Percentiles rank a stretch among this genome's conserved stretches.
Conservation (phyloP, 2,888 invertebrate species). For the Nyleta sp. region DNA sequence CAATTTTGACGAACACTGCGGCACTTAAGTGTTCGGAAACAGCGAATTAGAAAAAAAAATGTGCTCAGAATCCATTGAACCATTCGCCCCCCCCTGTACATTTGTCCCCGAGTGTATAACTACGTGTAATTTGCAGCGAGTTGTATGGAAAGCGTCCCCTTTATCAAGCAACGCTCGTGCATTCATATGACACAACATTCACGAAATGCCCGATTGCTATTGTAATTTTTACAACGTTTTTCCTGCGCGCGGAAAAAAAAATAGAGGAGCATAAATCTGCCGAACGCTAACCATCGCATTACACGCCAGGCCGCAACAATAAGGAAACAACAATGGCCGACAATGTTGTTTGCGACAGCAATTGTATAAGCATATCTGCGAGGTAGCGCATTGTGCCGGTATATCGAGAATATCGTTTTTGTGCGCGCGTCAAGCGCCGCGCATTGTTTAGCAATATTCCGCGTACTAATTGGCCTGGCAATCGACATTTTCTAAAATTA, state of each 20-base stretch:
- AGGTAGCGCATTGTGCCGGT: too few species aligned
- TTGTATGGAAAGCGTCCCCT: slow-evolving; percentile 17
- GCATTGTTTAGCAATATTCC: slow-evolving; percentile 78
- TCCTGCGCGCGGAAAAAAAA: slow-evolving; percentile 1
- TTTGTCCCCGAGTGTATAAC: slow-evolving; percentile 42
- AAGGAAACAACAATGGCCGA: slow-evolving; percentile 51
- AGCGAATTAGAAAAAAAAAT: too few species aligned
- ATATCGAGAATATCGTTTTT: slow-evolving; percentile 40
- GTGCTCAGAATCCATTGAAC: too few species aligned
- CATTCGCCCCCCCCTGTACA: neutral
- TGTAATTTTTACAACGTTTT: slow-evolving; percentile 41
- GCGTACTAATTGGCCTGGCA: slow-evolving; percentile 75
- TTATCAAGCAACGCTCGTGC: slow-evolving; percentile 19
- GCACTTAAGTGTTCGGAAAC: too few species aligned
- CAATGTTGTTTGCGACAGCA: slow-evolving; percentile 51
- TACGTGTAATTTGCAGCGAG: slow-evolving; percentile 39
- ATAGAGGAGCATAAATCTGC: slow-evolving; percentile 30
- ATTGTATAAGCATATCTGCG: slow-evolving; percentile 40
- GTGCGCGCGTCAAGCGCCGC: slow-evolving; percentile 67
- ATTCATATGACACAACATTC: slow-evolving; percentile 28
- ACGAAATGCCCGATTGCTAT: slow-evolving; percentile 33
- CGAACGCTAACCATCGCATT: slow-evolving; percentile 23
- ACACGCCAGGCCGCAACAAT: slow-evolving; percentile 31
- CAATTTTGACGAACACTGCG: too few species aligned
- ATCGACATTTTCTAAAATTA: slow-evolving; percentile 25